Conservation (phyloP, 2,797 vertebrate species). For the Pantherophis alleghaniensis region DNA sequence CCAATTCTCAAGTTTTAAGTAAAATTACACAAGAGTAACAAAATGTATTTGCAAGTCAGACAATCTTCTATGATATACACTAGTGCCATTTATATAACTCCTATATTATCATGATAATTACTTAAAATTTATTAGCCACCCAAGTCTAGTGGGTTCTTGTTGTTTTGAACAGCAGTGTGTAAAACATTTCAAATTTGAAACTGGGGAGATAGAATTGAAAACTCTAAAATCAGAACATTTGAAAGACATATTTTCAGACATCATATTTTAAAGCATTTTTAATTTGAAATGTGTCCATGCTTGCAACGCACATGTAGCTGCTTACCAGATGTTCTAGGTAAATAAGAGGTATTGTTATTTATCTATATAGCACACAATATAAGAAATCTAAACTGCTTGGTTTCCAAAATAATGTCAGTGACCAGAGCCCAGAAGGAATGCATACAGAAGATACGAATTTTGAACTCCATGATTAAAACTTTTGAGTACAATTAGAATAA, state of each 20-base stretch:
- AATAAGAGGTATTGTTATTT: background rate
- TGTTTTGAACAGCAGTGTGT: background rate
- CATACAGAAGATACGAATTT: background rate
- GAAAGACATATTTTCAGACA: slow-evolving; percentile 9
- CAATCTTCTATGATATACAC: background rate
- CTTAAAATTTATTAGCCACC: background rate
- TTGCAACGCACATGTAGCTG: background rate
- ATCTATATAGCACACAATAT: background rate
- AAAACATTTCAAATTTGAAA: background rate
- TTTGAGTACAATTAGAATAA: background rate
- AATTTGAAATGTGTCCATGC: background rate
- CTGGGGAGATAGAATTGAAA: background rate
- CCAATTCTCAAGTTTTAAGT: background rate
- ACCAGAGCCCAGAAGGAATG: background rate
- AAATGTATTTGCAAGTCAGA: background rate
- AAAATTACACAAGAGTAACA: background rate
- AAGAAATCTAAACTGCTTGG: background rate
- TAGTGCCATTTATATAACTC: background rate
- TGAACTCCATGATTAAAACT: background rate
- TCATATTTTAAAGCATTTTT: background rate
- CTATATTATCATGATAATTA: background rate
- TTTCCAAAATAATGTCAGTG: background rate
- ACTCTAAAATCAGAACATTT: background rate
- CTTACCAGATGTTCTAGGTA: background rate
- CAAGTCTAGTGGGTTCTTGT: background rate